These are phyloP conservation scores for Eutrigla gurnardus DNA, from an alignment of 2,797 vertebrate genomes.

Conservation along the genomic window DNA sequence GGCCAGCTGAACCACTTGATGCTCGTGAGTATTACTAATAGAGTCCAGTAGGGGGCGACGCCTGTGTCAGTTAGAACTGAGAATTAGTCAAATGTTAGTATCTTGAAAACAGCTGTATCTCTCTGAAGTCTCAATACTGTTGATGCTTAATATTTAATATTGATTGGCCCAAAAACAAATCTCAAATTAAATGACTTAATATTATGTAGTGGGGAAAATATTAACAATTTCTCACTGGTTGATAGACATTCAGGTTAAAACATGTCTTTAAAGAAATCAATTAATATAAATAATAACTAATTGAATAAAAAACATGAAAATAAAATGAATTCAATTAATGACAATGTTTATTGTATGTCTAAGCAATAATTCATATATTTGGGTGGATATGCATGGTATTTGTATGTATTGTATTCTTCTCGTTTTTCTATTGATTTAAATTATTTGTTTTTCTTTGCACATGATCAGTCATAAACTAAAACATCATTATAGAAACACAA, in stretches of 20 bases:
- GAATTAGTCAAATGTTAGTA: too few relatives aligned
- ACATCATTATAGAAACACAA: background rate
- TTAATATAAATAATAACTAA: background rate
- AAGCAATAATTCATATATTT: background rate
- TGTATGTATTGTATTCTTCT: background rate
- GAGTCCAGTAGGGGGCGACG: too few relatives aligned
- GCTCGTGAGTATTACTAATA: too few relatives aligned
- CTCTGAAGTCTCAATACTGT: background rate
- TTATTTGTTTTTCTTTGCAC: background rate
- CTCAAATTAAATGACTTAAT: background rate
- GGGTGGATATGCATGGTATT: background rate
- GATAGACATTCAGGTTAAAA: background rate
- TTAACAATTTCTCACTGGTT: background rate
- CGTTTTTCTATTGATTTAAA: background rate
- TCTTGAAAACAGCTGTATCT: background rate
- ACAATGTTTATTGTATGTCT: slow-evolving; percentile 5
- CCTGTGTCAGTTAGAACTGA: too few relatives aligned
- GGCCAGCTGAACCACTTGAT: too few relatives aligned
- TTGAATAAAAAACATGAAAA: background rate
- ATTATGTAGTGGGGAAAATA: background rate
- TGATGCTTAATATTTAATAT: background rate
- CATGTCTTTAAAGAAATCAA: background rate
- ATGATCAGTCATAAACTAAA: background rate
- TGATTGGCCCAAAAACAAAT: background rate
- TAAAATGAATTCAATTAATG: background rate